Conservation (phyloP, 1,140 invertebrate genomes). For the Branchinecta lynchi region DNA sequence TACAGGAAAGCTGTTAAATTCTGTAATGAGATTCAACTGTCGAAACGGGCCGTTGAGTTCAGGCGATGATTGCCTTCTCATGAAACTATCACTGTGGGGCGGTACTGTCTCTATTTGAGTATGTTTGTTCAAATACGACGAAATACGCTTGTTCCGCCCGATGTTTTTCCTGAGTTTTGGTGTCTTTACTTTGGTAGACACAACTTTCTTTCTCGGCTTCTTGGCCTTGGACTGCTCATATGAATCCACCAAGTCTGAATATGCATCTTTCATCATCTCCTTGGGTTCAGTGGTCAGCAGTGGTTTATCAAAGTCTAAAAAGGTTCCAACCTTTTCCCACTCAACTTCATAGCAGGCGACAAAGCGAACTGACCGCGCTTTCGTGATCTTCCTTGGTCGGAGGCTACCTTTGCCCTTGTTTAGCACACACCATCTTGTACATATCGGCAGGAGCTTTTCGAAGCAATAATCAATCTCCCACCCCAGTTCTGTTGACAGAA, state of each 20-base stretch:
- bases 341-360: not conserved
- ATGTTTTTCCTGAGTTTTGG: slow-evolving; percentile 3
- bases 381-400: not conserved
- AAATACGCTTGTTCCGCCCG: not conserved
- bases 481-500: not conserved
- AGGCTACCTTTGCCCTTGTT: not conserved
- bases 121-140: not conserved
- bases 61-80: no score
- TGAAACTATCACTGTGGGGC: no score
- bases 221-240: not conserved
- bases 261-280: not conserved
- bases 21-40: no score
- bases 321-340: not conserved
- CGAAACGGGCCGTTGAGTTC: no score
- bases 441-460: not conserved
- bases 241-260: not conserved
- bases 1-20: no score
- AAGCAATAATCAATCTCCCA: slow-evolving; percentile 6
- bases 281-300: not conserved
- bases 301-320: not conserved
- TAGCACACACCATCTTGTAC: not conserved
- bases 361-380: not conserved
- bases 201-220: not conserved
- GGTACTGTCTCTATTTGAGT: no score
- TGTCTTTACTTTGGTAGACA: not conserved